Evolutionary conservation across 2,888 invertebrate species (phyloP), one percentile per base, ranked within the genome.

Genomic region (Chrysopilus asiliformis): DNA sequence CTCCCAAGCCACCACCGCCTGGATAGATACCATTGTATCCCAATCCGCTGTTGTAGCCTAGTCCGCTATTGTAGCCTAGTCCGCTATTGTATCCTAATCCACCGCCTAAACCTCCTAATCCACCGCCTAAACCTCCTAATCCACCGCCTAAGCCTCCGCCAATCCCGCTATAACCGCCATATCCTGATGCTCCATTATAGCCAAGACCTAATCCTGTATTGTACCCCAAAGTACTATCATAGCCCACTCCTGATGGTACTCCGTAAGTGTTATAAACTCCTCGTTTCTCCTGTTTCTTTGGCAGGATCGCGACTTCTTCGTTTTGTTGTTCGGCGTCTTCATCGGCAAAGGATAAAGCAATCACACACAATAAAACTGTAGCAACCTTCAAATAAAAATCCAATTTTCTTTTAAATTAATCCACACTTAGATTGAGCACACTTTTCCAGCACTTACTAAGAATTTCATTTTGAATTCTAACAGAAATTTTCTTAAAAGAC

Each of bases 231-330:
- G n/a, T n/a, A n/a, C n/a, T n/a, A n/a, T 20, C 33, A 30, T 38
- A 38, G 14, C 36, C 31, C 9, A 3, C n/a, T 14, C 31, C 30
- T 2, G 22, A 9, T 15, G 31, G n/a, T 28, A 32, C 30, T 24
- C 36, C 36, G 10, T 33, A 32, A 24, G 22, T 26, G n/a, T n/a
- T n/a, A 22, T 41, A 41, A 20, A 41, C 27, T 24, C 38, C 38
- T 32, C 41, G 34, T 35, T 41, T 41, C 16, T 38, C 41, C 22
- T 38, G 41, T 28, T 38, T 38, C 19, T 41, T 41, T n/a, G n/a
- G n/a, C n/a, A n/a, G n/a, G n/a, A n/a, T n/a, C n/a, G n/a, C 18
- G 4, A 31, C 20, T 10, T 5, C 19, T 10, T 18, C 6, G n/a
- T 16, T 24, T 26, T 15, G 22, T 26, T 32, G 20, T 9, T 12